Evolutionary conservation across 2,113 vertebrate species (phyloP).

Genomic region (Rhinolophus ferrumequinum): DNA sequence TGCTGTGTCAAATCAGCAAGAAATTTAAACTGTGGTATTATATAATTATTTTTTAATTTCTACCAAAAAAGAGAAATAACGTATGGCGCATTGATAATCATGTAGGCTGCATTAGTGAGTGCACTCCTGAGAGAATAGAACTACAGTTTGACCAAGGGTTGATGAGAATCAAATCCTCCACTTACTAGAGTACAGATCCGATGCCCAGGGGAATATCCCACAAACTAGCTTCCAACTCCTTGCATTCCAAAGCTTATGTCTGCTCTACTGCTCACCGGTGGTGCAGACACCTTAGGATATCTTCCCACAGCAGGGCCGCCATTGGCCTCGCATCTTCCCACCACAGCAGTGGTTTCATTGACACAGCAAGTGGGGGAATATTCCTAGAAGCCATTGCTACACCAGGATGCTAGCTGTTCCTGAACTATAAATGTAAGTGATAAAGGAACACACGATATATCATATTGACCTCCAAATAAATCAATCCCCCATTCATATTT

Average conservation of each 20-base stretch:
- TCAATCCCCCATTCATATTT: background rate
- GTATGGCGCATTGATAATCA: background rate
- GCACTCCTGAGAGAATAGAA: background rate
- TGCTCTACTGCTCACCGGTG: accelerated
- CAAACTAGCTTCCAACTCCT: background rate
- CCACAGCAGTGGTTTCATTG: accelerated
- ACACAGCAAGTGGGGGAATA: accelerated
- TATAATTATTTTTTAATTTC: background rate
- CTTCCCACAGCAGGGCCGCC: background rate
- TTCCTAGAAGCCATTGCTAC: background rate
- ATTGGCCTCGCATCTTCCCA: background rate
- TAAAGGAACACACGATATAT: background rate
- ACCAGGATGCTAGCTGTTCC: background rate
- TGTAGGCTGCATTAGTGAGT: background rate
- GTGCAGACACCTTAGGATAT: background rate
- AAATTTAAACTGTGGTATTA: conserved; percentile 14
- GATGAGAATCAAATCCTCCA: background rate
- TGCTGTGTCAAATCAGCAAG: background rate
- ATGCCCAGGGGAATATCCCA: background rate
- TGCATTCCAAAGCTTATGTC: accelerated
- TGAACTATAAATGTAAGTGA: background rate
- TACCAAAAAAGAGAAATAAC: background rate
- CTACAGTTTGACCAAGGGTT: background rate
- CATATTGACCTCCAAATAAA: background rate
- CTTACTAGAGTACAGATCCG: background rate